These are phyloP conservation scores for Pachymerium ferrugineum DNA, from an alignment of 2,888 invertebrate genomes.

Conservation along the genomic window DNA sequence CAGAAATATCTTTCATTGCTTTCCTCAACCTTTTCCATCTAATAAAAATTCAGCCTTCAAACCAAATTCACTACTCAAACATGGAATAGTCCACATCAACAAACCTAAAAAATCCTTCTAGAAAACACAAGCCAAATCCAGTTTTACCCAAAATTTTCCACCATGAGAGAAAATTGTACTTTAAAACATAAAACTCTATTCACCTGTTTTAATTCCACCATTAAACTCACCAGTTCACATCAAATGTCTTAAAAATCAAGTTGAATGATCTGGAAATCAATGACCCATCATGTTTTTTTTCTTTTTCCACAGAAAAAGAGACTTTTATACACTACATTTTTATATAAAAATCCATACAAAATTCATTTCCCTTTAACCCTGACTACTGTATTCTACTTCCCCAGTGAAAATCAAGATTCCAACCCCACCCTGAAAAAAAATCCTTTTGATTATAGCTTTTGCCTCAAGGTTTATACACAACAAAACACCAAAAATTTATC, in stretches of 20 bases:
- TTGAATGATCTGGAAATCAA: slow-evolving; percentile 24
- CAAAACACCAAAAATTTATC: not conserved
- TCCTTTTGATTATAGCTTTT: not conserved
- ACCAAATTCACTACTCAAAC: no score
- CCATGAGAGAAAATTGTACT: not conserved
- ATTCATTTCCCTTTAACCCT: no score
- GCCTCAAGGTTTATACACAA: not conserved
- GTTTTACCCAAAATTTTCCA: not conserved
- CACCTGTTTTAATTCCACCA: slow-evolving; percentile 8
- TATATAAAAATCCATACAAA: no score
- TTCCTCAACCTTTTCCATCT: no score
- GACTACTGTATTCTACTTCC: not conserved
- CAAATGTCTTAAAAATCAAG: slow-evolving; percentile 5
- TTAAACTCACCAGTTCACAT: slow-evolving; percentile 11
- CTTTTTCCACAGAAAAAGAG: not conserved
- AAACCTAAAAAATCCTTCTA: no score
- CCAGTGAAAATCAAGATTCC: not conserved
- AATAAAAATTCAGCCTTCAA: no score
- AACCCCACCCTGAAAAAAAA: not conserved
- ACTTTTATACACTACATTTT: no score
- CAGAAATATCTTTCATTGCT: no score
- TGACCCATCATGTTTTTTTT: not conserved
- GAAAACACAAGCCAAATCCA: not conserved
- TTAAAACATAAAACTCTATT: not conserved
- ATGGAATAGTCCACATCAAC: no score